A percentile compares a stretch with the other conserved stretches of the same genome.
These are phyloP conservation scores for Cryptoblepharus egeriae DNA, from an alignment of 2,797 vertebrate species.

Conservation along the genomic window DNA sequence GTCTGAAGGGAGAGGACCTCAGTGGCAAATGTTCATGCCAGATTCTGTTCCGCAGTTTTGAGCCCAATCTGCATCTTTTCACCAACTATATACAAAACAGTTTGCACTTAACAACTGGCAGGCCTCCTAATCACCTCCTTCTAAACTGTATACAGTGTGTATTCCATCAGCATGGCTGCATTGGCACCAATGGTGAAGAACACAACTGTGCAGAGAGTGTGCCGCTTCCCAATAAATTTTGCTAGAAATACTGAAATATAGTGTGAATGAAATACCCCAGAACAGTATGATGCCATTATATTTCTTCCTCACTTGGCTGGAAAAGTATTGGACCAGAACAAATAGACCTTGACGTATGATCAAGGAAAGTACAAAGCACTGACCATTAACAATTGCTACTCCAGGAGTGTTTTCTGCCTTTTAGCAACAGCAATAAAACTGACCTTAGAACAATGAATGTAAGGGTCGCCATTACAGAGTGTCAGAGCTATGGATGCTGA, in stretches of 20 bases:
- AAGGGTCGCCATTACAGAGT: slow-evolving; percentile 15
- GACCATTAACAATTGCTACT: slow-evolving; percentile 18
- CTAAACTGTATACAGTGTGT: not conserved
- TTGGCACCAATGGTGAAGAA: too few species aligned
- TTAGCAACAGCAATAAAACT: slow-evolving; percentile 40
- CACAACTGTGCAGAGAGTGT: not conserved
- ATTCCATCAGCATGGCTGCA: too few species aligned
- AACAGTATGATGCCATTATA: slow-evolving; percentile 14
- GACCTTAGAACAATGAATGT: slow-evolving; percentile 25
- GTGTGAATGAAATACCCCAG: slow-evolving; percentile 1
- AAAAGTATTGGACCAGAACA: slow-evolving; percentile 26
- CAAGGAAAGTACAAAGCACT: slow-evolving; percentile 33
- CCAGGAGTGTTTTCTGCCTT: slow-evolving; percentile 25
- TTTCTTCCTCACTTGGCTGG: slow-evolving; percentile 24
- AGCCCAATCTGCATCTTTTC: too few species aligned
- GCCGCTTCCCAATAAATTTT: not conserved
- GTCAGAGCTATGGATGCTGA: slow-evolving; percentile 1
- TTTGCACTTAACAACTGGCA: too few species aligned
- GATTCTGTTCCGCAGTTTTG: too few species aligned
- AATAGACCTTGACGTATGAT: slow-evolving; percentile 31
- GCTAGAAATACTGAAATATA: not conserved
- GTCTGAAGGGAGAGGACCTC: too few species aligned
- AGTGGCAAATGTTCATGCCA: too few species aligned
- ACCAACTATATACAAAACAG: too few species aligned
- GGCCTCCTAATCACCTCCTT: too few species aligned